Evolutionary conservation across 2,888 invertebrate species (phyloP), one percentile per base, ranked within the genome.

Genomic region (Penaeus monodon): DNA sequence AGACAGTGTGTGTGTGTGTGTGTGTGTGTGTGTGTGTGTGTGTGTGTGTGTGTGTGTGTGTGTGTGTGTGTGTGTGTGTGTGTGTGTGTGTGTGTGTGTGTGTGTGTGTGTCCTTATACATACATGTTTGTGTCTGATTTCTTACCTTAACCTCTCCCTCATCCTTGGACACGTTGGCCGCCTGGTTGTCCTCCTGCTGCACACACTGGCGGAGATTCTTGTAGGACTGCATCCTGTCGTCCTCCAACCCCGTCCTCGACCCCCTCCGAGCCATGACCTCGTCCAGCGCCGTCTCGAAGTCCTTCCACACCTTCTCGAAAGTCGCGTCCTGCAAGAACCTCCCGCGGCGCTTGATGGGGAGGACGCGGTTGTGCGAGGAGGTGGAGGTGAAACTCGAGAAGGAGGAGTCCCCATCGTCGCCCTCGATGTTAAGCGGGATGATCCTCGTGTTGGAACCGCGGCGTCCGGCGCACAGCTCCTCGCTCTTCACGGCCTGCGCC

Each of bases 211-310:
- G 74, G 10, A 89, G 88, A 33, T 88, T 89, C 29, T 79, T 88
- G 80, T 89, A 89, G n/a, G 87, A 73, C 57, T 82, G 79, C 24
- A 88, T 82, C 79, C 77, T 76, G 76, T 87, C 83, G n/a, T 83
- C 79, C 17, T 81, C 85, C 65, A 68, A 27, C 10, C 78, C 86
- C 20, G 68, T 24, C 22, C 49, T 64, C 22, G 86, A 79, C 17
- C 86, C 82, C n/a, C 64, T 57, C 22, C 79, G 77, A 22, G 78
- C 57, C 64, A 89, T 86, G 74, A 88, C 73, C 6, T 90, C 88
- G 29, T 88, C 90, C 29, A 90, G 85, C 49, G 88, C 90, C 8
- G 70, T 81, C 29, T 90, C 90, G 78, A 90, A 90, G 65, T 90
- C 90, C 7, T 78, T 80, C 90, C 88, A 88, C 44, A 88, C 90